Conservation (phyloP, 1,140 invertebrate species). For the Caenorhabditis remanei region DNA sequence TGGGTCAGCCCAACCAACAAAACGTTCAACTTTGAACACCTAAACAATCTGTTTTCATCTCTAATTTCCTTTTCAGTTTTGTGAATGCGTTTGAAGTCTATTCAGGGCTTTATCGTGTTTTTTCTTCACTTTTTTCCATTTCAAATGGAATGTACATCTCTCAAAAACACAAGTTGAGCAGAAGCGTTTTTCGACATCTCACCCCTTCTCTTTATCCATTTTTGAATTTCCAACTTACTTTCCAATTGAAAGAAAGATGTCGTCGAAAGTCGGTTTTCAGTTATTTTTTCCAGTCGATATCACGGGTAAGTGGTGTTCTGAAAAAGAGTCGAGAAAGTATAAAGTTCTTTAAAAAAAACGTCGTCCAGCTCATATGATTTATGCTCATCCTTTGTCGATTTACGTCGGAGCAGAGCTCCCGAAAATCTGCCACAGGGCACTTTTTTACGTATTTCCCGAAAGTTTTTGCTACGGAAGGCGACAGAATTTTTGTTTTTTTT, state of each 20-base stretch:
- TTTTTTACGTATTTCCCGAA: not conserved
- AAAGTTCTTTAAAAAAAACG: conserved; percentile 2
- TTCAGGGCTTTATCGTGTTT: not conserved
- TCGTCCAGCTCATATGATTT: conserved; percentile 18
- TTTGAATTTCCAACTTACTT: not conserved
- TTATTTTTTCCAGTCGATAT: conserved; percentile 44
- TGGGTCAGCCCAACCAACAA: no score
- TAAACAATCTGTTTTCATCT: not conserved
- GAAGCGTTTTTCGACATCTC: conserved; percentile 26
- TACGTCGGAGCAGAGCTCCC: not conserved
- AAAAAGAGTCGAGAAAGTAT: not conserved
- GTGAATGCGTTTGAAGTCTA: not conserved
- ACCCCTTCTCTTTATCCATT: not conserved
- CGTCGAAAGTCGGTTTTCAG: conserved; percentile 44
- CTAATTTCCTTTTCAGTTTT: not conserved
- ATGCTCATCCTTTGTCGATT: conserved; percentile 45
- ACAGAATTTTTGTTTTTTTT: not conserved
- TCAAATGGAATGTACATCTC: conserved; percentile 21
- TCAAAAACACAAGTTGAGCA: conserved; percentile 27
- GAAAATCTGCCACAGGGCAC: not conserved
- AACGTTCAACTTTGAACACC: no score
- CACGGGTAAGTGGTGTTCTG: not conserved
- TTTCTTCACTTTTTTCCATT: conserved; percentile 24
- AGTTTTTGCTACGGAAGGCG: not conserved
- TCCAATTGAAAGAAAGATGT: not conserved